Evolutionary conservation across 2,888 invertebrate species (phyloP).

Genomic region (Oasisia sp.): DNA sequence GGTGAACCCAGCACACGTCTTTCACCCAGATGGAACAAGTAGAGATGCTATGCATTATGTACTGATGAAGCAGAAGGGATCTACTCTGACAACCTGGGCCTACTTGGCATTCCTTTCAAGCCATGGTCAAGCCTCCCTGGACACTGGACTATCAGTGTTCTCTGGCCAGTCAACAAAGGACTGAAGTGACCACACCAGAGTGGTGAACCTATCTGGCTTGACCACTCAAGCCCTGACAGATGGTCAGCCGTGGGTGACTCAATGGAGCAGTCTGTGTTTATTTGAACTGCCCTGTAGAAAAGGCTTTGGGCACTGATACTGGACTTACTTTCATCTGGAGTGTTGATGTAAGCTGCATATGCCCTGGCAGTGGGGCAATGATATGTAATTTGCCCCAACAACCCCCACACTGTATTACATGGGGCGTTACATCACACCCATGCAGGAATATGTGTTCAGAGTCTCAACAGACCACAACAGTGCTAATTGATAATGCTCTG

Average conservation of each 20-base stretch:
- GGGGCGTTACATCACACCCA: not conserved
- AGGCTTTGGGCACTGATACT: not conserved
- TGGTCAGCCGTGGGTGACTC: not conserved
- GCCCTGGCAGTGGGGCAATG: not conserved
- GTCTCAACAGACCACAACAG: not conserved
- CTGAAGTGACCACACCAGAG: not conserved
- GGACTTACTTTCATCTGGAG: not conserved
- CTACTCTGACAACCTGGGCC: not conserved
- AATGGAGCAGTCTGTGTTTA: not conserved
- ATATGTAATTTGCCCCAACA: not conserved
- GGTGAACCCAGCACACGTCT: not conserved
- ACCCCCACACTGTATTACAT: not conserved
- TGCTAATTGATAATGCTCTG: not conserved
- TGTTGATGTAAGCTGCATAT: not conserved
- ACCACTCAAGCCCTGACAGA: too few species aligned
- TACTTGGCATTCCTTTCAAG: slow-evolving; percentile 11
- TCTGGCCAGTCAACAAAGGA: not conserved
- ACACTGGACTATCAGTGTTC: not conserved
- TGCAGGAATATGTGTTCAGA: not conserved
- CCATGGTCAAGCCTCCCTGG: not conserved
- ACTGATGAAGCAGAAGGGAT: not conserved
- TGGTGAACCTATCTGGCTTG: too few species aligned
- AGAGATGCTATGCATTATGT: not conserved
- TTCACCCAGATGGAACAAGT: not conserved
- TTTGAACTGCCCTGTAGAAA: not conserved